Evolutionary conservation across 2,888 invertebrate genomes (phyloP).

Genomic region (Kuschelorhynchus macadamiae): DNA sequence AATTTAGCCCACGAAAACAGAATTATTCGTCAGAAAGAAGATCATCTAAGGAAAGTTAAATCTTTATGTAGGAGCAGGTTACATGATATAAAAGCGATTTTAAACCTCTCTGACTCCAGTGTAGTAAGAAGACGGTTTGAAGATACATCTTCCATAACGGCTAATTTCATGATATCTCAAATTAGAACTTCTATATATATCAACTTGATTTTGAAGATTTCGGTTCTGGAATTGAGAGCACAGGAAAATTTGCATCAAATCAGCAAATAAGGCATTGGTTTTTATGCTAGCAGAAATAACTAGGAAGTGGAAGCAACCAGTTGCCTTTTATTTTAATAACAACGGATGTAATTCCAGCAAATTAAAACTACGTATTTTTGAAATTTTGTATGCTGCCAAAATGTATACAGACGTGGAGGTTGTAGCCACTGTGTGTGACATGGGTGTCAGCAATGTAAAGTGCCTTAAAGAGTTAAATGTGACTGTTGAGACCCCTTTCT

Average conservation of each 20-base stretch:
- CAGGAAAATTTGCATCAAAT: conserved; percentile 6
- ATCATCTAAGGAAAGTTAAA: conserved; percentile 44
- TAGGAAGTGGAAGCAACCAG: conserved; percentile 50
- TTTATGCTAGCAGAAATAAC: conserved; percentile 33
- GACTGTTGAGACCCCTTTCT: not conserved
- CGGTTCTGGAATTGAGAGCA: conserved; percentile 2
- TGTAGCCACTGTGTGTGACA: conserved; percentile 50
- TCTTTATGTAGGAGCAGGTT: conserved; percentile 23
- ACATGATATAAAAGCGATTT: conserved; percentile 37
- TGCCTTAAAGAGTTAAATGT: not conserved
- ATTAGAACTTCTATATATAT: conserved; percentile 7
- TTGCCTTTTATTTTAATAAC: conserved; percentile 51
- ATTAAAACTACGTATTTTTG: conserved; percentile 7
- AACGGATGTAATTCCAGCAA: conserved; percentile 26
- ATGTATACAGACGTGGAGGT: conserved; percentile 30
- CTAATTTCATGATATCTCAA: conserved; percentile 32
- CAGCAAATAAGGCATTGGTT: conserved; percentile 37
- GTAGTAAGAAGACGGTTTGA: conserved; percentile 23
- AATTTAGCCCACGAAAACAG: conserved; percentile 19
- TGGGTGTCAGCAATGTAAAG: conserved; percentile 48
- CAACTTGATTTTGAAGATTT: conserved; percentile 12
- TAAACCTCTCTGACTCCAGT: conserved; percentile 30
- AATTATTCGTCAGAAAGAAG: conserved; percentile 37
- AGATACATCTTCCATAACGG: conserved; percentile 25
- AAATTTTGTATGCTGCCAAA: conserved; percentile 39